Evolutionary conservation across 2,888 invertebrate species (phyloP), one percentile per base, ranked within the genome.

Genomic region (Frankliniella fusca): DNA sequence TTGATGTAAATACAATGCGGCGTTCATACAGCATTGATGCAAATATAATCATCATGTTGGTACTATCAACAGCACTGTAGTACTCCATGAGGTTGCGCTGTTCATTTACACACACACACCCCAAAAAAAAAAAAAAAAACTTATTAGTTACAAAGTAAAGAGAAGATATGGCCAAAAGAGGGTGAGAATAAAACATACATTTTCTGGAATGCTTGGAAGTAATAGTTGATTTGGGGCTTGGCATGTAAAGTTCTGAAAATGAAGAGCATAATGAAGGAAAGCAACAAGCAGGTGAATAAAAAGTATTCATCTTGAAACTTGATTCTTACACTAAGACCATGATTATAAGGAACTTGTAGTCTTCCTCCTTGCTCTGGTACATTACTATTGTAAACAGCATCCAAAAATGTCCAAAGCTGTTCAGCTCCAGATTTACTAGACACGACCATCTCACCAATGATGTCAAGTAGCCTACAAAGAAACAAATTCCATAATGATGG

Each of bases 41-140:
- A 91, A 98, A 98, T 84, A 99, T 91, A 18, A 94, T 93, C 88
- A 98, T 95, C 99, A 99, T 99, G 87, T 97, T 97, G 87, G 94
- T 93, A 81, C 94, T 91, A 88, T 97, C 96, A 85, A 98, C 93
- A n/a, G 98, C 98, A 89, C 96, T 98, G 90, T 96, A 99, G 91
- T 98, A 99, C 88, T 99, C 97, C 84, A 96, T 97, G 85, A 99
- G 90, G 89, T 98, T 98, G 88, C 96, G 93, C 98, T 98, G 90
- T 80, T 38, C 48, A 80, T 83, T 80, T 3, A 80, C 27, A 80
- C 12, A 80, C 18, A 70, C 9, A 38, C 49, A 81, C n/a, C n/a
- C n/a, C n/a, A n/a, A n/a, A n/a, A n/a, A n/a, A n/a, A 38, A 38
- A 38, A 38, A 2, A 2, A 5, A 38, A 38, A 38, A 38, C 38